phyloP scores from a whole-genome alignment of 2,113 vertebrate species.

The Morone chrysops region DNA sequence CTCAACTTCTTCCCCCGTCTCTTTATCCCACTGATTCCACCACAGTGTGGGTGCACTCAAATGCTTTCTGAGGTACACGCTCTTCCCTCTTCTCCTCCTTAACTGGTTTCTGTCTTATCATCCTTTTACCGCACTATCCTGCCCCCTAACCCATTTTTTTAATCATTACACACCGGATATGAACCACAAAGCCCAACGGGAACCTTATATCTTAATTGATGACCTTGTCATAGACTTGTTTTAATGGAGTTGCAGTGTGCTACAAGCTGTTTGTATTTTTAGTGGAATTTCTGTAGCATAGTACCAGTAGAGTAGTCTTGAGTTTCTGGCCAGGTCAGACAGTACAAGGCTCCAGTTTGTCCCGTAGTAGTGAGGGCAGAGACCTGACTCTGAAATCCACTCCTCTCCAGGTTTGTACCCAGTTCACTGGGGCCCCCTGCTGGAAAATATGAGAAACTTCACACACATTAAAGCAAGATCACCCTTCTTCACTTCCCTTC shows the following conservation, averaged over 20 bases:
- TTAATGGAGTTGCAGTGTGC: conserved; percentile 5
- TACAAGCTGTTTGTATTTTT: conserved; percentile 27
- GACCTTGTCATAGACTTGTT: conserved; percentile 15
- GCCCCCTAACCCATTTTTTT: conserved; percentile 18
- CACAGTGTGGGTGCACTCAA: conserved; percentile 56
- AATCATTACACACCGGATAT: conserved; percentile 44
- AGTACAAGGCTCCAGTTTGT: conserved; percentile 12
- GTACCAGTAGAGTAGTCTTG: background rate
- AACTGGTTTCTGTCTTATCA: conserved; percentile 36
- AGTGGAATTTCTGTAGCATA: background rate
- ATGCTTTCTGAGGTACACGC: conserved; percentile 32
- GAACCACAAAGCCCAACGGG: conserved; percentile 24
- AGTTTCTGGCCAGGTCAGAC: background rate
- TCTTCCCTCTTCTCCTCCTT: conserved; percentile 14
- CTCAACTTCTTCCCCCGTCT: conserved; percentile 64
- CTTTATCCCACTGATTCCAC: conserved; percentile 60
- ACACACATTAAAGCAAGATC: background rate
- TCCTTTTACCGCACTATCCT: conserved; percentile 20
- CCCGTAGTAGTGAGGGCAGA: conserved; percentile 23
- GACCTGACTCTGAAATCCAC: conserved; percentile 4
- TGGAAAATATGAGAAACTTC: conserved; percentile 50
- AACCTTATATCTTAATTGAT: conserved; percentile 60
- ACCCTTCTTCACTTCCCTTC: background rate
- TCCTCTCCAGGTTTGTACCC: conserved; percentile 5
- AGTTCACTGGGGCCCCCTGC: conserved; percentile 79